Evolutionary conservation across 1,140 invertebrate genomes (phyloP).

Genomic region (Ostrea edulis): DNA sequence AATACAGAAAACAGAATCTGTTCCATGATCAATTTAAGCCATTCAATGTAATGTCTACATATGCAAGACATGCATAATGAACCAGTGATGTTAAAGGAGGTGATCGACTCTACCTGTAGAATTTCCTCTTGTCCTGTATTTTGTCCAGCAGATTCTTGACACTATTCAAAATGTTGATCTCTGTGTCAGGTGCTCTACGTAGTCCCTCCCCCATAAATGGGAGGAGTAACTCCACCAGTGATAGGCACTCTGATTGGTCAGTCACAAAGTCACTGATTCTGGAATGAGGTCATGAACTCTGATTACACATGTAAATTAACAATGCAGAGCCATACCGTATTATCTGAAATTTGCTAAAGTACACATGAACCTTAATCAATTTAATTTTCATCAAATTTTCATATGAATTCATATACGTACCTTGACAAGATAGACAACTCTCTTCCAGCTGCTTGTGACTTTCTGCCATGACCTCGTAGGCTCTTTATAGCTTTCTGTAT

Average conservation of each 20-base stretch:
- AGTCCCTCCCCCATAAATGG: constrained; percentile 84
- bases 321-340: not conserved
- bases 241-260: constrained; percentile 81
- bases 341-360: not conserved
- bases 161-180: constrained; percentile 83
- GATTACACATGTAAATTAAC: not conserved
- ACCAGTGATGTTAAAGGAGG: no score
- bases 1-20: no score
- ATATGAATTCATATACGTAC: constrained; percentile 59
- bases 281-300: constrained; percentile 10
- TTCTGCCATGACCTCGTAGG: constrained; percentile 81
- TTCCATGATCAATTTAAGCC: no score
- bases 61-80: no score
- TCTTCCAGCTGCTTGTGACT: constrained; percentile 81
- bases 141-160: constrained; percentile 87
- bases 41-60: no score
- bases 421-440: constrained; percentile 90
- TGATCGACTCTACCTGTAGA: constrained; percentile 75
- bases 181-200: constrained; percentile 63
- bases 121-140: constrained; percentile 83
- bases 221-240: constrained; percentile 86
- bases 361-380: not conserved
- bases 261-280: constrained; percentile 76
- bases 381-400: not conserved
- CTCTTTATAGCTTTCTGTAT: constrained; percentile 81